Evolutionary conservation across 1,140 invertebrate species (phyloP).

Genomic region (Lamellibrachia luymesi): DNA sequence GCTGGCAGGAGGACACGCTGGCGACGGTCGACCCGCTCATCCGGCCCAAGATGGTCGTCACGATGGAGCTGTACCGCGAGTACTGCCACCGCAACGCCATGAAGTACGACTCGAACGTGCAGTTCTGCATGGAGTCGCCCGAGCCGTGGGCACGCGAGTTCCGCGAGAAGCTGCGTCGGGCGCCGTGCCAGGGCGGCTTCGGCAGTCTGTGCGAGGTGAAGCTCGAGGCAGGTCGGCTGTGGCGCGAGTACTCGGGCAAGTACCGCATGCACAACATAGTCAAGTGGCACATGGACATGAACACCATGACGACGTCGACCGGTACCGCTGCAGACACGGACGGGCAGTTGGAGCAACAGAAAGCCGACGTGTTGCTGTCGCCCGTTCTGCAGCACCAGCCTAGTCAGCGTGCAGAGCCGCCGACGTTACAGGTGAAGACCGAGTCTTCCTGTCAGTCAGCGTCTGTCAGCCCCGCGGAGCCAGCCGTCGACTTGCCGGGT

Average conservation of each 20-base stretch:
- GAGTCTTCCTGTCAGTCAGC: not conserved
- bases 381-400: not conserved
- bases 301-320: constrained; percentile 13
- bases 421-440: not conserved
- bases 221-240: constrained; percentile 23
- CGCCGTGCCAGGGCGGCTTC: constrained; percentile 30
- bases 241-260: constrained; percentile 25
- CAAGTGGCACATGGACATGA: constrained; percentile 28
- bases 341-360: not conserved
- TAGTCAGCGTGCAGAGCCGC: not conserved
- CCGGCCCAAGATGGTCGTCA: constrained; percentile 27
- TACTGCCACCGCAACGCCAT: constrained; percentile 29
- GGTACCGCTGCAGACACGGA: not conserved
- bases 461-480: not conserved
- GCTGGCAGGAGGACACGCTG: constrained; percentile 27
- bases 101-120: constrained; percentile 29
- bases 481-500: not conserved
- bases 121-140: constrained; percentile 31
- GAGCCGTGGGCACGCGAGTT: constrained; percentile 31
- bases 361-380: not conserved
- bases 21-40: constrained; percentile 26
- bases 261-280: constrained; percentile 30
- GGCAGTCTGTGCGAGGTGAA: constrained; percentile 27
- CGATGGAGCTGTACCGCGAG: constrained; percentile 29
- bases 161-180: constrained; percentile 16